These are phyloP conservation scores for Elephantulus edwardii DNA, from an alignment of 2,113 vertebrate genomes.

Conservation along the genomic window DNA sequence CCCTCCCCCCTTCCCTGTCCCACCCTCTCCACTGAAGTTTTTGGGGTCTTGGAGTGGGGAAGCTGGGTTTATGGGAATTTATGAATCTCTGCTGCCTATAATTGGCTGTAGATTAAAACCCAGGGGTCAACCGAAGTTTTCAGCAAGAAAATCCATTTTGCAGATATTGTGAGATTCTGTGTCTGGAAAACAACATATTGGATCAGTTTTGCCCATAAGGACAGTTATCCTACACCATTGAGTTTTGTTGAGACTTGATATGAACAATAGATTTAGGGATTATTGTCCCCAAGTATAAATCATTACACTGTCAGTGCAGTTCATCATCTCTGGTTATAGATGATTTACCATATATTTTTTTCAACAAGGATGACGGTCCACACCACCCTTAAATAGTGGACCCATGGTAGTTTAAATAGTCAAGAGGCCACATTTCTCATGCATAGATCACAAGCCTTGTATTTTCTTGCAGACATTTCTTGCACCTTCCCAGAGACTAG, in stretches of 20 bases:
- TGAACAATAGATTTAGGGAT: neutral
- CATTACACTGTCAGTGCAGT: neutral
- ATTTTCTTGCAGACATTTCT: neutral
- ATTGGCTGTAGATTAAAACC: neutral
- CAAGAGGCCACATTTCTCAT: neutral
- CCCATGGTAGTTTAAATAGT: neutral
- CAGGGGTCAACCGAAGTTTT: neutral
- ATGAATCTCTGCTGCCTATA: constrained; percentile 12
- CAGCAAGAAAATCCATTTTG: neutral
- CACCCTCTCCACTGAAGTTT: neutral
- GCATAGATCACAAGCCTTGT: neutral
- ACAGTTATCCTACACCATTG: neutral
- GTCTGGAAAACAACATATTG: neutral
- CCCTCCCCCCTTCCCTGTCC: constrained; percentile 29
- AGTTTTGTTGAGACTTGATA: neutral
- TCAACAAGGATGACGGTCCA: neutral
- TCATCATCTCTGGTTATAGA: neutral
- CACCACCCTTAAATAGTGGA: neutral
- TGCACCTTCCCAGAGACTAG: neutral
- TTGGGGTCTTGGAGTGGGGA: neutral
- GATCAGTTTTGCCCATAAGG: neutral
- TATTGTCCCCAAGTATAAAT: neutral
- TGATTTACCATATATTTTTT: neutral
- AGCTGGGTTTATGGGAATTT: neutral
- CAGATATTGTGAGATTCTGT: neutral